A percentile compares a stretch with the other conserved stretches of the same genome.
Evolutionary conservation across 2,888 invertebrate genomes (phyloP).

Genomic region (Nephrotoma flavescens): DNA sequence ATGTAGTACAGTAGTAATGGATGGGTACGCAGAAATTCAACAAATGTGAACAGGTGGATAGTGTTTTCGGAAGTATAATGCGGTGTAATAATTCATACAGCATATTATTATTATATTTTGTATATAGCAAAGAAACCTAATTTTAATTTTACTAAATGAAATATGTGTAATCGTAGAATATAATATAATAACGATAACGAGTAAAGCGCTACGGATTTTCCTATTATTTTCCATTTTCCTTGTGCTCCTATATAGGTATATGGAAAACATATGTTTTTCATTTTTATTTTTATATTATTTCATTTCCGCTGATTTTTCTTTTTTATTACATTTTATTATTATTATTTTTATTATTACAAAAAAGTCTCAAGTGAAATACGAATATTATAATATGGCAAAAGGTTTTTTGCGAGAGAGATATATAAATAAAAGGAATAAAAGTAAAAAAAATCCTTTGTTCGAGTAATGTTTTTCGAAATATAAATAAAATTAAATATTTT

Average conservation of each 20-base stretch:
- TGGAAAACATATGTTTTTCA: background rate
- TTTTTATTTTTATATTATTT: background rate
- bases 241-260: background rate
- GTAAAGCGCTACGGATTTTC: background rate
- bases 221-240: background rate
- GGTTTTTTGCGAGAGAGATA: background rate
- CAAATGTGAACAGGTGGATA: background rate
- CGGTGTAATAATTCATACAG: background rate
- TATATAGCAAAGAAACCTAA: background rate
- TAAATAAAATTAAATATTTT: background rate
- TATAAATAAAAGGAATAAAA: background rate
- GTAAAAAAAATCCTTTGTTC: background rate
- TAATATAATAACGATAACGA: background rate
- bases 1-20: too few relatives aligned
- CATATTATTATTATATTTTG: background rate
- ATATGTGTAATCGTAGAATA: background rate
- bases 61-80: background rate
- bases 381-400: background rate
- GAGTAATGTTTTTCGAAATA: background rate
- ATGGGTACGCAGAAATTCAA: background rate
- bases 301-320: background rate
- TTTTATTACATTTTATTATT: background rate
- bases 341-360: background rate
- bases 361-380: background rate
- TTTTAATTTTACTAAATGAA: background rate